Evolutionary conservation across 2,888 invertebrate species (phyloP).

Genomic region (Drosophila yooni): DNA sequence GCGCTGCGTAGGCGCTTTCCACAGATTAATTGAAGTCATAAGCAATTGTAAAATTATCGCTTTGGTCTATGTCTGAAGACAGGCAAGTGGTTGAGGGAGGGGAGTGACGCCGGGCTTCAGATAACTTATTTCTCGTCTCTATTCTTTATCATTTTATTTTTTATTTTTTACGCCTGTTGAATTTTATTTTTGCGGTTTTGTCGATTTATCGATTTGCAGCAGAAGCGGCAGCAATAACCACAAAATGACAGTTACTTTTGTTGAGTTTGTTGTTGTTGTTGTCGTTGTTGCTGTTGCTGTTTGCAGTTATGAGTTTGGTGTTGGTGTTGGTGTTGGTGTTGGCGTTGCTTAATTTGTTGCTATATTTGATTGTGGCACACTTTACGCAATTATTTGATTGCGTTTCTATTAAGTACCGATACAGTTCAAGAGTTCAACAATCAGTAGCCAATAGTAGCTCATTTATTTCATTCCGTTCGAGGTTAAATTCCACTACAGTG

Average conservation of each 20-base stretch:
- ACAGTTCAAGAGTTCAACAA: conserved; percentile 78
- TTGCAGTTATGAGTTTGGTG: conserved; percentile 52
- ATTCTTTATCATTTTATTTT: conserved; percentile 13
- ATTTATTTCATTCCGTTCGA: conserved; percentile 54
- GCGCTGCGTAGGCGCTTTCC: conserved; percentile 80
- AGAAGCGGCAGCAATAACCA: conserved; percentile 36
- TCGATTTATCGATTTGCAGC: conserved; percentile 76
- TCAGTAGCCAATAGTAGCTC: conserved; percentile 70
- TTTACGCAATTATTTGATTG: conserved; percentile 82
- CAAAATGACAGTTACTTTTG: conserved; percentile 57
- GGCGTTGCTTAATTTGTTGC: conserved; percentile 77
- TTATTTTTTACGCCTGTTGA: neutral
- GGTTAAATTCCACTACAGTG: conserved; percentile 54
- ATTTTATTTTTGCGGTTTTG: conserved; percentile 50
- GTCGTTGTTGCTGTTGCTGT: conserved; percentile 26
- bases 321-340: conserved; percentile 58
- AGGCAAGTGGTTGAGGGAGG: neutral
- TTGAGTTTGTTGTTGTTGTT: neutral
- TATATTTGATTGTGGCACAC: conserved; percentile 82
- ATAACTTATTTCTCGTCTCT: conserved; percentile 59
- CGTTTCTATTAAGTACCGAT: conserved; percentile 79
- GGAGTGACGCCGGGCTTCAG: conserved; percentile 22
- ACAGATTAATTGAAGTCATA: conserved; percentile 82
- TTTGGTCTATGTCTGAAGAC: conserved; percentile 44
- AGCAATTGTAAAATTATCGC: conserved; percentile 81